phyloP scores from a whole-genome alignment of 2,797 vertebrate genomes.

The Heterohyrax brucei region DNA sequence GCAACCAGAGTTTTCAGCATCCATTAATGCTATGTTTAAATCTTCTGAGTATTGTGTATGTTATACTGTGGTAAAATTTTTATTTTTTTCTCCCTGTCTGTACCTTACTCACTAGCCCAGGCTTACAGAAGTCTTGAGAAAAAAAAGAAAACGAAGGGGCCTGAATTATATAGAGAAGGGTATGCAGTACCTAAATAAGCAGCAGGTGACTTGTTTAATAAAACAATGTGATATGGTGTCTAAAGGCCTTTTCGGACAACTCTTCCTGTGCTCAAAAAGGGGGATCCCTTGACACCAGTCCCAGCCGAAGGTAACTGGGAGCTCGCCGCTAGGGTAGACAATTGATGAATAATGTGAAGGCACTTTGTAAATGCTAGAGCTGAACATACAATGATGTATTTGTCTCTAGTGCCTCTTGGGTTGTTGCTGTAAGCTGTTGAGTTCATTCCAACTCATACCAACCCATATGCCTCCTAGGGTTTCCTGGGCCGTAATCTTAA shows the following conservation, averaged over 20 bases:
- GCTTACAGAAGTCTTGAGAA: constrained; percentile 25
- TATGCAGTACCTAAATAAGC: not conserved
- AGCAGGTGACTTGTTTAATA: not conserved
- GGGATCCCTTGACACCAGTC: not conserved
- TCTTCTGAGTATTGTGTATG: not conserved
- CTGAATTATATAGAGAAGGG: not conserved
- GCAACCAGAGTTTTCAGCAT: no score
- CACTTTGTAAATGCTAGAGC: not conserved
- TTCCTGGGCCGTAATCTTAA: not conserved
- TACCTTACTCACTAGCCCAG: constrained; percentile 7
- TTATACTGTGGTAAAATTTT: constrained; percentile 43
- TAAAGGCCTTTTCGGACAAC: not conserved
- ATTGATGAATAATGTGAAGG: not conserved
- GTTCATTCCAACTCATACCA: not conserved
- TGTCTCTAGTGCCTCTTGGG: not conserved
- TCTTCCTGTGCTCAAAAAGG: not conserved
- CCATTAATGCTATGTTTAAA: not conserved
- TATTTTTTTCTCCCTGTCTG: constrained; percentile 45
- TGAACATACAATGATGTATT: not conserved
- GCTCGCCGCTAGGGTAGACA: not conserved
- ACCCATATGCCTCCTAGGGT: no score
- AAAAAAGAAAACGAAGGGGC: constrained; percentile 42
- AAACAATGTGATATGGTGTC: constrained; percentile 9
- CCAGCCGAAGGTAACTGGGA: not conserved
- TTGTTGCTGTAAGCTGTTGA: not conserved